Evolutionary conservation across 2,797 vertebrate species (phyloP).

Genomic region (Cheirogaleus major): DNA sequence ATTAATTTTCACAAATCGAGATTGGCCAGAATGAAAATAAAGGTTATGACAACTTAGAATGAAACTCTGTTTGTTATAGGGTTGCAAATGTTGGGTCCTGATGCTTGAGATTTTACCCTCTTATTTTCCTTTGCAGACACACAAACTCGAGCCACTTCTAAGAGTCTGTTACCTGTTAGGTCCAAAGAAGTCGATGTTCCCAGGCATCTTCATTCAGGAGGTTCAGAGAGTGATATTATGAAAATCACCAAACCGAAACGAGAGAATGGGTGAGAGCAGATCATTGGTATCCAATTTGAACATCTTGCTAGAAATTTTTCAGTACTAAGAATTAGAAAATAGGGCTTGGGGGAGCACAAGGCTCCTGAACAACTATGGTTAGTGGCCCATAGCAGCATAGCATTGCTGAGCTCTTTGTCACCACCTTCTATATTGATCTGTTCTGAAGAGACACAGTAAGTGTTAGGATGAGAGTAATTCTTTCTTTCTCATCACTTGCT

Average conservation of each 20-base stretch:
- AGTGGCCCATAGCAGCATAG: background rate
- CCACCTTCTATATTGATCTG: background rate
- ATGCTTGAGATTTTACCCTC: background rate
- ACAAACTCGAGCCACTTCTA: slow-evolving; percentile 66
- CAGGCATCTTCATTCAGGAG: slow-evolving; percentile 58
- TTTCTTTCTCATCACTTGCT: background rate
- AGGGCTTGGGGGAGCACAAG: background rate
- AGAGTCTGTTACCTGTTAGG: slow-evolving; percentile 77
- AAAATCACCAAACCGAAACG: slow-evolving; percentile 57
- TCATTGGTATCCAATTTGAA: background rate
- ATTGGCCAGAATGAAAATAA: background rate
- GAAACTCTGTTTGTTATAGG: background rate
- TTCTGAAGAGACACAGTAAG: background rate
- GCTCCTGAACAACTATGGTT: background rate
- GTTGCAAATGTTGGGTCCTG: background rate
- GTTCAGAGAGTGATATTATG: slow-evolving; percentile 48
- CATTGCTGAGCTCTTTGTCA: background rate
- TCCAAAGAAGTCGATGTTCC: slow-evolving; percentile 61
- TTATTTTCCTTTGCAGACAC: slow-evolving; percentile 75
- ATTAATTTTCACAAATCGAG: background rate
- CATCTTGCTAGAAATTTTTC: background rate
- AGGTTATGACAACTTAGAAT: background rate
- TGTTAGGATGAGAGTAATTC: background rate
- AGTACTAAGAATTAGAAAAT: background rate
- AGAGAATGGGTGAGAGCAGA: slow-evolving; percentile 64